A percentile compares a stretch with the other conserved stretches of the same genome.
Conservation (phyloP, 2,888 invertebrate genomes). For the Merodon equestris region DNA sequence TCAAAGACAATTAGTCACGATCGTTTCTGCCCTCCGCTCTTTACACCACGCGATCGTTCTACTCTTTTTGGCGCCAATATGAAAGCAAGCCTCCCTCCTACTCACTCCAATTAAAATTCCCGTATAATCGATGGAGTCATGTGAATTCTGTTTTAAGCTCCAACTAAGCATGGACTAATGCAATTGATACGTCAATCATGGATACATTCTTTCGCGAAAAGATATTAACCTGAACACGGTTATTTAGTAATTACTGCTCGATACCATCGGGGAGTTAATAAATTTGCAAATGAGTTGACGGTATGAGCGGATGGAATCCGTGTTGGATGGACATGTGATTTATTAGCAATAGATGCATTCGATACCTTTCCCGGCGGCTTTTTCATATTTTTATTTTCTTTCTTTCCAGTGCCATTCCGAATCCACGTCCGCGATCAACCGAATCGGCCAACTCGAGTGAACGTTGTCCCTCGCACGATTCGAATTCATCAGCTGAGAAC, state of each 20-base stretch:
- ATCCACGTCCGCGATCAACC: slow-evolving; percentile 77
- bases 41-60: neutral
- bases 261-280: slow-evolving; percentile 15
- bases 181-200: slow-evolving; percentile 62
- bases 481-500: slow-evolving; percentile 84
- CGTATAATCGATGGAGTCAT: slow-evolving; percentile 30
- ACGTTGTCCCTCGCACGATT: slow-evolving; percentile 88
- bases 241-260: slow-evolving; percentile 27
- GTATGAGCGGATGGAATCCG: too few relatives aligned
- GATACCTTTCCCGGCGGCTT: slow-evolving; percentile 20
- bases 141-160: neutral
- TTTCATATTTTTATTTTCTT: neutral
- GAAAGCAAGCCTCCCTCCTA: slow-evolving; percentile 35
- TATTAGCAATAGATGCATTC: slow-evolving; percentile 34
- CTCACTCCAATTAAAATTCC: slow-evolving; percentile 43
- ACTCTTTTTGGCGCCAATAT: slow-evolving; percentile 24
- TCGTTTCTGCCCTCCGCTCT: slow-evolving; percentile 17
- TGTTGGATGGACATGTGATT: slow-evolving; percentile 4
- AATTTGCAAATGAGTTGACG: too few relatives aligned
- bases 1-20: slow-evolving; percentile 53
- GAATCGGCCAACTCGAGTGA: slow-evolving; percentile 81
- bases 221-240: slow-evolving; percentile 35
- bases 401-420: slow-evolving; percentile 76
- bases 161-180: slow-evolving; percentile 47
- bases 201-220: slow-evolving; percentile 28